A percentile compares a stretch with the other conserved stretches of the same genome.
Evolutionary conservation across 2,797 vertebrate genomes (phyloP).

Genomic region (Enteromius afrohamiltoni): DNA sequence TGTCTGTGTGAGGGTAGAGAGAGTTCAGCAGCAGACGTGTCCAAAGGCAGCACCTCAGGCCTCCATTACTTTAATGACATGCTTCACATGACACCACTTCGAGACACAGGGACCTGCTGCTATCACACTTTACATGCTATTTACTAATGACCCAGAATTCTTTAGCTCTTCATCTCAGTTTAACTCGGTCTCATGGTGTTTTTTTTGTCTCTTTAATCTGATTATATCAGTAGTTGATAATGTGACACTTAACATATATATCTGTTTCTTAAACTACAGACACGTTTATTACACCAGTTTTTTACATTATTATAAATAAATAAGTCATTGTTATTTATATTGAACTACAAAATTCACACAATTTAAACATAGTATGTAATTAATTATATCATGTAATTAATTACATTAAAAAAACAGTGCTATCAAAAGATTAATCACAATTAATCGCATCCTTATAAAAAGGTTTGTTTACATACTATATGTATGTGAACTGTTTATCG

Average conservation of each 20-base stretch:
- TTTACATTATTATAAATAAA: background rate
- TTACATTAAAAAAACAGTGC: too few species aligned
- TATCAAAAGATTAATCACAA: too few species aligned
- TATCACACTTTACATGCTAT: constrained; percentile 10
- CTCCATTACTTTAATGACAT: constrained; percentile 16
- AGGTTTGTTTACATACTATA: too few species aligned
- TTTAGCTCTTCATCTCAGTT: background rate
- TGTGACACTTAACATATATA: background rate
- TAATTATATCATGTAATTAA: background rate
- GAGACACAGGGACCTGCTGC: background rate
- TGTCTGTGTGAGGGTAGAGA: constrained; percentile 12
- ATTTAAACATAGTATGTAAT: background rate
- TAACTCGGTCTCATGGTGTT: background rate
- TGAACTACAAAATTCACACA: background rate
- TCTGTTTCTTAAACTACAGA: background rate
- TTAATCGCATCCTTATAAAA: too few species aligned
- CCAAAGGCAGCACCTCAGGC: background rate
- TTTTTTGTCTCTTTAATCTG: background rate
- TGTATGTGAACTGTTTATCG: too few species aligned
- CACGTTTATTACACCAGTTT: background rate
- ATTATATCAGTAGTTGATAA: background rate
- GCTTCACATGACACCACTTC: constrained; percentile 10
- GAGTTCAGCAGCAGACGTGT: background rate
- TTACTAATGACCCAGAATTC: background rate
- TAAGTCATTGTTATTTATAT: background rate